Conservation (phyloP, 1,140 invertebrate genomes). For the Zaprionus taronus region DNA sequence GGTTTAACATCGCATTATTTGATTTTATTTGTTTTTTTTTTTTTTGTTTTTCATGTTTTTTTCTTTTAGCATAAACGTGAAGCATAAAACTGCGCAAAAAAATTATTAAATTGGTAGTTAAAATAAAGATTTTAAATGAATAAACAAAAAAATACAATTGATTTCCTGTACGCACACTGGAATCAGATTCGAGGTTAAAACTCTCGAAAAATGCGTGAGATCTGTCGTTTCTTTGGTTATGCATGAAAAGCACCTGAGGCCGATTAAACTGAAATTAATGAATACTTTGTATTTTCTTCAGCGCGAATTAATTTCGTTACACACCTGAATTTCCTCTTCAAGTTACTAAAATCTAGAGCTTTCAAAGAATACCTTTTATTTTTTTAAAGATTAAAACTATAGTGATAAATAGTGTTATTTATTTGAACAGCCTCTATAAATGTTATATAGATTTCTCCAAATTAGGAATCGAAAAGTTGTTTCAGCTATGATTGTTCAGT, state of each 20-base stretch:
- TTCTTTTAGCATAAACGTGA: constrained; percentile 62
- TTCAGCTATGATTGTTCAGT: background rate
- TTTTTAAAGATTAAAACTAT: background rate
- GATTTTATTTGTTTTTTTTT: constrained; percentile 51
- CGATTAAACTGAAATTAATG: background rate
- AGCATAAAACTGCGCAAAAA: constrained; percentile 68
- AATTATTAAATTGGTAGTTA: constrained; percentile 3
- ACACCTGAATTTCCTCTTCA: background rate
- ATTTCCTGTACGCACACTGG: constrained; percentile 18
- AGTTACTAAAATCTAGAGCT: background rate
- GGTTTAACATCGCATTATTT: constrained; percentile 68
- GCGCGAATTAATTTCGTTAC: background rate
- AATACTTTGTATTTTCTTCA: background rate
- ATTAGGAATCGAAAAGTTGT: background rate
- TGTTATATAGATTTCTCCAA: background rate
- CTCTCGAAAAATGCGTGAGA: background rate
- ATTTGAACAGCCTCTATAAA: background rate
- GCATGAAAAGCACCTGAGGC: constrained; percentile 72
- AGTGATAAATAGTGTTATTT: background rate
- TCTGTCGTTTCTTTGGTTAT: constrained; percentile 21
- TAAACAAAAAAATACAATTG: constrained; percentile 20
- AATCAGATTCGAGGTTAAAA: background rate
- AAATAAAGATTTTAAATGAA: constrained; percentile 27
- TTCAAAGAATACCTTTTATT: background rate
- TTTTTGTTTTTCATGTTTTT: constrained; percentile 15